These are phyloP conservation scores for Cheirogaleus major DNA, from an alignment of 2,797 vertebrate species.

Conservation along the genomic window DNA sequence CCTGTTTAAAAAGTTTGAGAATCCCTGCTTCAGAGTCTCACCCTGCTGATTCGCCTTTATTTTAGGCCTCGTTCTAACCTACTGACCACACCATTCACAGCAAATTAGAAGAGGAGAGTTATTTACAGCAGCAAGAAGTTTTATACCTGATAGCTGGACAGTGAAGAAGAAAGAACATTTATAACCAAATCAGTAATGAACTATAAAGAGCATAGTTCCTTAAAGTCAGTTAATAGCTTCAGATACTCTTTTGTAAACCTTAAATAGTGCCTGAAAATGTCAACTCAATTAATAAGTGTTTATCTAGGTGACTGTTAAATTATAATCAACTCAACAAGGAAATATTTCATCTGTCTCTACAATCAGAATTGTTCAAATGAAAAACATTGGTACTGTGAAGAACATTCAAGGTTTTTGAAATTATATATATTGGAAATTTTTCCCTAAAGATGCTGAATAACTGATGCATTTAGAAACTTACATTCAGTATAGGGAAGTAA, in stretches of 20 bases:
- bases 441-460: background rate
- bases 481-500: background rate
- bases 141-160: background rate
- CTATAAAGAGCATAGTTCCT: background rate
- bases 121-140: background rate
- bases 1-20: too few relatives aligned
- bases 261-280: background rate
- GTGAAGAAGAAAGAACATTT: background rate
- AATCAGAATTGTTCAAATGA: background rate
- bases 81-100: background rate
- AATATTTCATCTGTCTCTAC: background rate
- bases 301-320: background rate
- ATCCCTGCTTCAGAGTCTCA: background rate
- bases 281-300: background rate
- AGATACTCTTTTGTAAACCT: background rate
- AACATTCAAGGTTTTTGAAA: background rate
- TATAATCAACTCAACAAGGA: background rate
- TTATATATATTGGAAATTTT: background rate
- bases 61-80: background rate
- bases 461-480: background rate
- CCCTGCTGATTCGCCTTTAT: background rate
- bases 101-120: background rate
- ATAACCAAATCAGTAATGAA: background rate
- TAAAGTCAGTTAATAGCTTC: background rate
- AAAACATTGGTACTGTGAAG: background rate